Evolutionary conservation across 2,113 vertebrate species (phyloP), one percentile per base, ranked within the genome.

Genomic region (Tonatia bakeri): DNA sequence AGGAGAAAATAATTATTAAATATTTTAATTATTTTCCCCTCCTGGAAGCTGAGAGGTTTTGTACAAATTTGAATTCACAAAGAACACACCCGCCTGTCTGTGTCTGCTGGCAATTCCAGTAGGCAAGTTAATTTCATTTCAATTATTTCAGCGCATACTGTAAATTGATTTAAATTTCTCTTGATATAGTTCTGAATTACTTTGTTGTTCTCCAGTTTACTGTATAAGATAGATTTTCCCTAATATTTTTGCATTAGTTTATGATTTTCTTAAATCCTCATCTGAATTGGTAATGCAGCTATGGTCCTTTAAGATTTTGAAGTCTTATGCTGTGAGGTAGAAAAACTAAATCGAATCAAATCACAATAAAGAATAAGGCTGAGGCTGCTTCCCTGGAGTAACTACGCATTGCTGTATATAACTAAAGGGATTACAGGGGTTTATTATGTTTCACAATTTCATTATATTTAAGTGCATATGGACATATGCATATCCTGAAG

Each of bases 21-120:
- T 95, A 67, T 94, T 97, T 97, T 94, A 97, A 95, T 96, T 97
- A 36, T 77, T 91, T 33, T 28, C 91, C 97, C 96, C 38, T 95
- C 61, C 22, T 72, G 75, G 69, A 91, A 94, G 89, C 45, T 73
- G 7, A 76, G 50, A 33, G 6, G 4, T 11, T 91, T 88, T 95
- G n/a, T 40, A 33, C 87, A 95, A 96, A 97, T 91, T 81, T 97
- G 75, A 87, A 26, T 85, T 92, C 24, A 80, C 2, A 61, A 59
- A 96, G 40, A 96, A 95, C 80, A 36, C 26, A 36, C 5, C 16
- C 61, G 7, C 11, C 1, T 77, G 4, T 12, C 43, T 79, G 17
- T 43, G 28, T 52, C 3, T 69, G 52, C 7, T n/a, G 14, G 95
- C 94, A 96, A 85, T 24, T 95, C 90, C 54, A 94, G 15, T 36